Evolutionary conservation across 2,888 invertebrate species (phyloP).

Genomic region (Aporophyla lueneburgensis): DNA sequence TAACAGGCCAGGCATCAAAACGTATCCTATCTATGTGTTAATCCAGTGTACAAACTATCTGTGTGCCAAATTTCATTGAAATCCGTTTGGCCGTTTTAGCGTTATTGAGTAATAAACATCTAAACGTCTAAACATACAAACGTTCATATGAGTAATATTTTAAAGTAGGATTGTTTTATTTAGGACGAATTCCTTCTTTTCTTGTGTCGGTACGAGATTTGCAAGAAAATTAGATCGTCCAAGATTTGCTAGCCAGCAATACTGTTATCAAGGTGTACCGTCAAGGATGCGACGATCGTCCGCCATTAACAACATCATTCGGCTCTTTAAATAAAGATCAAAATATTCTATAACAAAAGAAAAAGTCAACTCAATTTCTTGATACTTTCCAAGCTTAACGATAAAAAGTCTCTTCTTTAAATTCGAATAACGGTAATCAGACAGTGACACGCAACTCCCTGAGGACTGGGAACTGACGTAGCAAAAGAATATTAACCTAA

Average conservation of each 20-base stretch:
- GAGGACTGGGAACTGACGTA: slow-evolving; percentile 21
- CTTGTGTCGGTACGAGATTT: not conserved
- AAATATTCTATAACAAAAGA: not conserved
- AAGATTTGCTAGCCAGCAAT: not conserved
- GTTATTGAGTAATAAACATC: no score
- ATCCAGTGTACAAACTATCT: no score
- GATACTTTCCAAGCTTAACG: not conserved
- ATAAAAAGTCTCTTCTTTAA: not conserved
- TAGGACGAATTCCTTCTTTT: not conserved
- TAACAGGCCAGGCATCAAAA: no score
- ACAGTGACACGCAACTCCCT: slow-evolving; percentile 41
- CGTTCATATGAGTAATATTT: no score
- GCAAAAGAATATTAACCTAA: slow-evolving; percentile 58
- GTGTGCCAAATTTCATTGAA: no score
- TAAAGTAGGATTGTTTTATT: not conserved
- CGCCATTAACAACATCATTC: not conserved
- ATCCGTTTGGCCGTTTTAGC: no score
- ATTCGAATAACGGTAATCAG: slow-evolving; percentile 54
- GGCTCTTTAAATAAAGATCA: not conserved
- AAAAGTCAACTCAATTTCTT: not conserved
- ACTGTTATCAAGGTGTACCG: not conserved
- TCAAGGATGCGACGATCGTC: not conserved
- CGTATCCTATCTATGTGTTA: no score
- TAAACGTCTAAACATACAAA: no score
- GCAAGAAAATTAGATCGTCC: not conserved